phyloP scores from a whole-genome alignment of 2,113 vertebrate genomes.

The Piprites chloris region DNA sequence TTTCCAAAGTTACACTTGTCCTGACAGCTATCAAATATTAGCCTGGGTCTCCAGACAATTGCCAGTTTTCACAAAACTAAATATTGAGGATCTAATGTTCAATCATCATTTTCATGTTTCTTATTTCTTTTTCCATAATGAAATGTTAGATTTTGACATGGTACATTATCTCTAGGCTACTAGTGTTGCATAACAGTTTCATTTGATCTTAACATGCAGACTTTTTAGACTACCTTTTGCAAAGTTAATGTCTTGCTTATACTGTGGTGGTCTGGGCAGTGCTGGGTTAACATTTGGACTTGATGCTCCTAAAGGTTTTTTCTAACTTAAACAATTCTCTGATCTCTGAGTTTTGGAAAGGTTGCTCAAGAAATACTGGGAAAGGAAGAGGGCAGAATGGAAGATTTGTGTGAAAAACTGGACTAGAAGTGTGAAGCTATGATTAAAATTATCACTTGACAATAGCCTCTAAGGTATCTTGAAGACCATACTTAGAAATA shows the following conservation, averaged over 20 bases:
- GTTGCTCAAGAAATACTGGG: background rate
- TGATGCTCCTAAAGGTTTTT: background rate
- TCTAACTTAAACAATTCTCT: background rate
- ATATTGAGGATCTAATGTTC: background rate
- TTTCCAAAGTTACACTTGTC: background rate
- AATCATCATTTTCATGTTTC: background rate
- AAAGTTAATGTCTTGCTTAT: background rate
- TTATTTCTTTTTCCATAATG: background rate
- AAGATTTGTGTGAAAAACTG: background rate
- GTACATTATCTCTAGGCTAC: background rate
- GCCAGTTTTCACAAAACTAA: background rate
- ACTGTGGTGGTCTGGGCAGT: background rate
- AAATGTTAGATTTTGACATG: background rate
- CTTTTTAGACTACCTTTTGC: background rate
- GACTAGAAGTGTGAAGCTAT: background rate
- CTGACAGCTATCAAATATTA: background rate
- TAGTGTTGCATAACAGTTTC: background rate
- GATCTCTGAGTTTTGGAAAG: background rate
- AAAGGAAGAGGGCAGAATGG: background rate
- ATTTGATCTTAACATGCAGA: background rate
- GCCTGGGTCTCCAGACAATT: background rate
- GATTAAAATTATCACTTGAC: background rate
- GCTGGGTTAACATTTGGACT: background rate
- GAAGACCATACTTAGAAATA: background rate
- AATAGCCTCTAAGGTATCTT: background rate